These are phyloP conservation scores for Centrocercus urophasianus DNA, from an alignment of 2,113 vertebrate genomes.

Conservation along the genomic window DNA sequence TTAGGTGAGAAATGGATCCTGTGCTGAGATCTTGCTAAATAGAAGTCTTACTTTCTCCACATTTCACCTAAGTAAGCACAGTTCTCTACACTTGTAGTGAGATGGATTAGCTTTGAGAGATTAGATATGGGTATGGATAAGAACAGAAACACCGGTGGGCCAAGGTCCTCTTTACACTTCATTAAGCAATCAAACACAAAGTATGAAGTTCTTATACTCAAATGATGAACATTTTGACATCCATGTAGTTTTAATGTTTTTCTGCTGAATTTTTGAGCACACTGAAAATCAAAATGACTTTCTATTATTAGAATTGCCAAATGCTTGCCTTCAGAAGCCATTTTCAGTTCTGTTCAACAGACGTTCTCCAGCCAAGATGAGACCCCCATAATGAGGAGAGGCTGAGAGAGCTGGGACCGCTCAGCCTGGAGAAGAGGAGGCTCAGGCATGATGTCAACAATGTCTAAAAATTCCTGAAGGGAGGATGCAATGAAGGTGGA, in stretches of 20 bases:
- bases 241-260: neutral
- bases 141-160: neutral
- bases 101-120: conserved; percentile 40
- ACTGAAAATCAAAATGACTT: neutral
- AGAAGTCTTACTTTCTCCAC: conserved; percentile 5
- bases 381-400: neutral
- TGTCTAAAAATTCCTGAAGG: neutral
- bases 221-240: neutral
- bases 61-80: neutral
- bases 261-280: neutral
- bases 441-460: neutral
- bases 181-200: neutral
- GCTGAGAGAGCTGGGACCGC: neutral
- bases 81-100: neutral
- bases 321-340: neutral
- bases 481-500: neutral
- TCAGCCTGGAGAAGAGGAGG: neutral
- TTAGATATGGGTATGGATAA: conserved; percentile 25
- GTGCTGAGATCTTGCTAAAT: neutral
- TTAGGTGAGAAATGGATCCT: neutral
- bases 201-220: neutral
- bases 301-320: neutral
- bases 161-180: conserved; percentile 20
- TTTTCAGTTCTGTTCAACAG: neutral
- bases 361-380: neutral